These are phyloP conservation scores for Allacma fusca DNA, from an alignment of 2,888 invertebrate genomes.

Conservation along the genomic window DNA sequence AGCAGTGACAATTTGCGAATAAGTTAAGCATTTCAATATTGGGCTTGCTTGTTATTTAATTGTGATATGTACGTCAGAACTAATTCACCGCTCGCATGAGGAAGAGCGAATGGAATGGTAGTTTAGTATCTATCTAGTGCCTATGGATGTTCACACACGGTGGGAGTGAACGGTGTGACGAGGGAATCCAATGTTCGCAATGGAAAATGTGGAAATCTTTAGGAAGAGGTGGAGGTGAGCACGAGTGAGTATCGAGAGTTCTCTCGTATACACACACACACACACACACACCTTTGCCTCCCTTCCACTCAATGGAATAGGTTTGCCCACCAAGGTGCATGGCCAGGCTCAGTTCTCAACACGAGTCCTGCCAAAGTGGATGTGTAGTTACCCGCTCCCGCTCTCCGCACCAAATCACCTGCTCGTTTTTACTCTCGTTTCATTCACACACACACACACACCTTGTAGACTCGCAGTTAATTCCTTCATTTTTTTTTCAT, in stretches of 20 bases:
- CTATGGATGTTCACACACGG: too few relatives aligned
- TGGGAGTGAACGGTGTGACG: not conserved
- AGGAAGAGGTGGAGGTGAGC: slow-evolving; percentile 27
- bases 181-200: not conserved
- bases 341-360: slow-evolving; percentile 14
- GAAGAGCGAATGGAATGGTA: too few relatives aligned
- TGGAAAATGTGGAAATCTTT: slow-evolving; percentile 21
- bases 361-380: slow-evolving; percentile 24
- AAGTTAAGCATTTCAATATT: too few relatives aligned
- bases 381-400: slow-evolving; percentile 29
- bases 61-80: too few relatives aligned
- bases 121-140: too few relatives aligned
- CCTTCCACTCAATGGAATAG: not conserved
- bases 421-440: slow-evolving; percentile 28
- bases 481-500: not conserved
- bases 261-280: not conserved
- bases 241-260: slow-evolving; percentile 15
- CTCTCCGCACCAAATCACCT: slow-evolving; percentile 30
- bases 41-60: too few relatives aligned
- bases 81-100: too few relatives aligned
- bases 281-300: slow-evolving; percentile 28
- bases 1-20: too few relatives aligned
- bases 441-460: slow-evolving; percentile 12
- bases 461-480: not conserved
- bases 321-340: not conserved